A percentile compares a stretch with the other conserved stretches of the same genome.
Conservation (phyloP, 2,888 invertebrate species). For the Troglohyphantes excavatus region DNA sequence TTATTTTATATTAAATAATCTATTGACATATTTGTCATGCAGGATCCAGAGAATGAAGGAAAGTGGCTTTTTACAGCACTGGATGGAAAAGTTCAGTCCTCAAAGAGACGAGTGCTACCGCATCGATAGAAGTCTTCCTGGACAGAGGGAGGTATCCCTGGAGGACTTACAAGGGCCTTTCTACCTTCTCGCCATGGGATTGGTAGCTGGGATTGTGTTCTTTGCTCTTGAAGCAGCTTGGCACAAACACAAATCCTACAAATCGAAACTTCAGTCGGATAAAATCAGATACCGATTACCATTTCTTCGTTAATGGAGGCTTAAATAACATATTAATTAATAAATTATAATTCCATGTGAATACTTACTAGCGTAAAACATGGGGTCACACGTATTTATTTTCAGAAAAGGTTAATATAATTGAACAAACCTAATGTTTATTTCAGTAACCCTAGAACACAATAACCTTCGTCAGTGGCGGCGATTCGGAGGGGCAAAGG, state of each 20-base stretch:
- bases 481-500: too few species aligned
- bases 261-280: neutral
- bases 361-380: neutral
- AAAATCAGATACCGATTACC: neutral
- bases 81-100: constrained; percentile 46
- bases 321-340: neutral
- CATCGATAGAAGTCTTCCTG: neutral
- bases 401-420: too few species aligned
- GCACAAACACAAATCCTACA: neutral
- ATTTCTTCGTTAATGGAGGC: too few species aligned
- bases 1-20: too few species aligned
- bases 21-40: too few species aligned
- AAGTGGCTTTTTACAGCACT: constrained; percentile 46
- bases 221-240: neutral
- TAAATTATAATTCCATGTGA: neutral
- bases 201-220: neutral
- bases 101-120: constrained; percentile 55
- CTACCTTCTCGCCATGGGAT: constrained; percentile 38
- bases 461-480: too few species aligned
- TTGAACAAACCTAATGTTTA: too few species aligned
- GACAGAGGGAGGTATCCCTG: constrained; percentile 35
- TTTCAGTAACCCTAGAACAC: too few species aligned
- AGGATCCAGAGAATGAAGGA: constrained; percentile 66
- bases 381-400: too few species aligned
- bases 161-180: constrained; percentile 72